Evolutionary conservation across 2,797 vertebrate genomes (phyloP).

Genomic region (Argentina silus): DNA sequence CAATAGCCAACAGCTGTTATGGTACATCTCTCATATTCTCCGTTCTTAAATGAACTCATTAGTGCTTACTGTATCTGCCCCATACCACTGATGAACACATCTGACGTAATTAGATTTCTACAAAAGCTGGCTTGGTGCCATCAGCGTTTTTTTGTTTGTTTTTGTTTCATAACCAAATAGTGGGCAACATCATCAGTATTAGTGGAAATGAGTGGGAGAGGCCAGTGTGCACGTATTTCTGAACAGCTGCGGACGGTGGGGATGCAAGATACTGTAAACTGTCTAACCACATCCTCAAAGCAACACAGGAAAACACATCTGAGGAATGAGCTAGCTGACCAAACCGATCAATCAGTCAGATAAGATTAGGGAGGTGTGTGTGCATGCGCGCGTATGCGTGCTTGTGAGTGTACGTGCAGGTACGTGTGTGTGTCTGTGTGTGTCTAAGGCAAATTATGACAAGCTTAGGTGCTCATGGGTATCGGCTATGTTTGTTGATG

Average conservation of each 20-base stretch:
- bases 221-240: too few species aligned
- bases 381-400: slow-evolving; percentile 12
- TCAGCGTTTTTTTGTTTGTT: too few species aligned
- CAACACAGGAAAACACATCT: slow-evolving; percentile 67
- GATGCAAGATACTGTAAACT: slow-evolving; percentile 49
- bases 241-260: not conserved
- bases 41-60: not conserved
- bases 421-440: slow-evolving; percentile 32
- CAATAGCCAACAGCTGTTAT: too few species aligned
- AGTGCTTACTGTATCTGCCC: not conserved
- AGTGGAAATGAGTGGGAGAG: too few species aligned
- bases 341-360: slow-evolving; percentile 56
- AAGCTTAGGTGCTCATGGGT: slow-evolving; percentile 53
- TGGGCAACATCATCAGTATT: too few species aligned
- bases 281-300: slow-evolving; percentile 70
- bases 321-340: slow-evolving; percentile 57
- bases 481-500: slow-evolving; percentile 65
- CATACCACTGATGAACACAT: too few species aligned
- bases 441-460: slow-evolving; percentile 52
- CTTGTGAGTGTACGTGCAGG: not conserved
- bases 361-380: slow-evolving; percentile 36
- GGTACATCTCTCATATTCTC: too few species aligned
- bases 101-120: not conserved
- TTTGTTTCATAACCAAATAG: too few species aligned
- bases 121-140: not conserved